Conservation (phyloP, 2,888 invertebrate species). For the Limenitis camilla region DNA sequence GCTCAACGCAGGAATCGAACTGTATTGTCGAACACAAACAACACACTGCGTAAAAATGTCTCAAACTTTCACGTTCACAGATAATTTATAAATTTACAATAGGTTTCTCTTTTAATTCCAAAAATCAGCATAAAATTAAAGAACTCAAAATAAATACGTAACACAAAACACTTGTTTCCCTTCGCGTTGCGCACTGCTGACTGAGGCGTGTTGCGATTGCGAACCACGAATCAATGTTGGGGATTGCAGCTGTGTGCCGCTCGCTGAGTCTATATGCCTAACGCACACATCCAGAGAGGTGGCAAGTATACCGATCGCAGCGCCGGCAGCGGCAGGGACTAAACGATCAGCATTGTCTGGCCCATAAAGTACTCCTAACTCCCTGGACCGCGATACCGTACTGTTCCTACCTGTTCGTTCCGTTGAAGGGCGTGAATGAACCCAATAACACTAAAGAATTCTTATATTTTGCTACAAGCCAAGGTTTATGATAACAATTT, state of each 20-base stretch:
- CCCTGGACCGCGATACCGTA: slow-evolving; percentile 30
- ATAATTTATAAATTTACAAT: slow-evolving; percentile 46
- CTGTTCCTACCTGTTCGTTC: slow-evolving; percentile 49
- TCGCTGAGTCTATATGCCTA: slow-evolving; percentile 33
- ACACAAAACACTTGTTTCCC: slow-evolving; percentile 52
- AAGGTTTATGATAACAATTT: no score
- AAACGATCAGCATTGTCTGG: slow-evolving; percentile 43
- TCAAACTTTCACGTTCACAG: slow-evolving; percentile 35
- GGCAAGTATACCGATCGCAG: slow-evolving; percentile 5
- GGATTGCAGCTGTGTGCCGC: slow-evolving; percentile 50
- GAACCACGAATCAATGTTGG: slow-evolving; percentile 70
- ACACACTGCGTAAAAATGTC: slow-evolving; percentile 39
- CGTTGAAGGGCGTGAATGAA: slow-evolving; percentile 37
- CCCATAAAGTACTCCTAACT: slow-evolving; percentile 16
- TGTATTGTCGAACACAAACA: slow-evolving; percentile 45
- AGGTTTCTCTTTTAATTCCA: slow-evolving; percentile 52
- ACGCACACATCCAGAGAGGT: slow-evolving; percentile 40
- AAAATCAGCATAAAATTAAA: slow-evolving; percentile 36
- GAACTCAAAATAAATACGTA: slow-evolving; percentile 56
- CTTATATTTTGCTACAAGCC: no score
- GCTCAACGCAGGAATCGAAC: slow-evolving; percentile 66
- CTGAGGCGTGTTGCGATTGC: slow-evolving; percentile 53
- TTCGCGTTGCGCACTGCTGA: slow-evolving; percentile 71
- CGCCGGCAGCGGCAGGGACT: slow-evolving; percentile 24
- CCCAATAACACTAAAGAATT: no score